phyloP scores from a whole-genome alignment of 2,113 vertebrate species.

The Tupaia tana region DNA sequence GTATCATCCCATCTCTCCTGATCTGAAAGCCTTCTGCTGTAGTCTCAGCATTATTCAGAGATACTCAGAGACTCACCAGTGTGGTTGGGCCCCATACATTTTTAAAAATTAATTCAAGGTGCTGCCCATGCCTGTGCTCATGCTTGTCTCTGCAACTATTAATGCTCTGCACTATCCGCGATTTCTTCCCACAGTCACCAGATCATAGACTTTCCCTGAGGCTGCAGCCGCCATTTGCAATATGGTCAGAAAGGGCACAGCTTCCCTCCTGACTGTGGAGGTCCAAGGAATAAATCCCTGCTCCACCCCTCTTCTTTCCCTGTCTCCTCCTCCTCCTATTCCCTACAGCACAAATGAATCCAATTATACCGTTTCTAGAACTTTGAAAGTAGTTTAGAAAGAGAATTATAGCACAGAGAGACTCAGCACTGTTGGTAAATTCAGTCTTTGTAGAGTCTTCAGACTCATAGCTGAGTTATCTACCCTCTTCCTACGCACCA shows the following conservation, averaged over 20 bases:
- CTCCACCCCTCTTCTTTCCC: background rate
- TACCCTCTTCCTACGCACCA: background rate
- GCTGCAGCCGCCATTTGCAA: fast-evolving
- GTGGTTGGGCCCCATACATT: background rate
- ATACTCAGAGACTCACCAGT: too few species aligned
- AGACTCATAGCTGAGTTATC: too few species aligned
- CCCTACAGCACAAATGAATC: background rate
- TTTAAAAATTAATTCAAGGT: background rate
- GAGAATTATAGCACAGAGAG: background rate
- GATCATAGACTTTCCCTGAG: fast-evolving
- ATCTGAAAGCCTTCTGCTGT: too few species aligned
- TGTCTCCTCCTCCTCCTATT: background rate
- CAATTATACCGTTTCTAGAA: background rate
- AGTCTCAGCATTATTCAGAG: too few species aligned
- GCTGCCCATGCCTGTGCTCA: too few species aligned
- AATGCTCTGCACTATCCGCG: fast-evolving
- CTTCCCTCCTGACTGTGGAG: background rate
- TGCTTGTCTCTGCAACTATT: background rate
- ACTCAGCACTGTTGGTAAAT: background rate
- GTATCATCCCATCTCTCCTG: too few species aligned
- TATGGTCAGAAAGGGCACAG: background rate
- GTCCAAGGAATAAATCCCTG: background rate
- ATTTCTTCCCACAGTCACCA: background rate
- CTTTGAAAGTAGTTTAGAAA: background rate
- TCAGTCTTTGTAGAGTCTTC: background rate